phyloP scores from a whole-genome alignment of 2,113 vertebrate species.

The Gambusia holbrooki region DNA sequence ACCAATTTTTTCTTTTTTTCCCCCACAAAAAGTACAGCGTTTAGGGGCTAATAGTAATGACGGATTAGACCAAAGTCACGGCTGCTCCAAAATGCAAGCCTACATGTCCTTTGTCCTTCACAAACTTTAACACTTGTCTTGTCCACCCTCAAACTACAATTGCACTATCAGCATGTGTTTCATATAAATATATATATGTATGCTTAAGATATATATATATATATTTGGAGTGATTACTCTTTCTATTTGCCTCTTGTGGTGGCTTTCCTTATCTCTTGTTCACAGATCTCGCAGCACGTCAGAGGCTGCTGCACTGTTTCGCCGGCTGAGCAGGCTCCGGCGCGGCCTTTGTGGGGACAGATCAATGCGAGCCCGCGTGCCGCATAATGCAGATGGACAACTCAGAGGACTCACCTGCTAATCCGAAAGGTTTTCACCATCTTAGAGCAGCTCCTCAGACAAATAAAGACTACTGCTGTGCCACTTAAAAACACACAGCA shows the following conservation, averaged over 20 bases:
- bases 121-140: slow-evolving; percentile 36
- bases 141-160: slow-evolving; percentile 26
- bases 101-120: slow-evolving; percentile 45
- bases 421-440: slow-evolving; percentile 43
- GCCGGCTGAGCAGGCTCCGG: slow-evolving; percentile 53
- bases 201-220: not conserved
- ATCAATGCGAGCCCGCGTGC: slow-evolving; percentile 47
- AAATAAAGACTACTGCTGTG: slow-evolving; percentile 56
- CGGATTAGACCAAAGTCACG: slow-evolving; percentile 80
- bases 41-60: slow-evolving; percentile 64
- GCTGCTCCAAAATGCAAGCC: slow-evolving; percentile 55
- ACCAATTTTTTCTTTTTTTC: slow-evolving; percentile 52
- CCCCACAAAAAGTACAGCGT: slow-evolving; percentile 47
- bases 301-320: slow-evolving; percentile 57
- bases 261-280: slow-evolving; percentile 70
- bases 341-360: slow-evolving; percentile 58
- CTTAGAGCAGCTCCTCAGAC: slow-evolving; percentile 47
- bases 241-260: slow-evolving; percentile 50
- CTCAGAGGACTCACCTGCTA: slow-evolving; percentile 63
- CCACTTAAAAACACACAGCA: slow-evolving; percentile 54
- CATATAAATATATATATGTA: slow-evolving; percentile 19
- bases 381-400: slow-evolving; percentile 51
- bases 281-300: slow-evolving; percentile 69
- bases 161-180: slow-evolving; percentile 20
- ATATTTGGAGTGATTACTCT: slow-evolving; percentile 43